phyloP scores from a whole-genome alignment of 1,140 invertebrate genomes.

The Papilio xuthus region DNA sequence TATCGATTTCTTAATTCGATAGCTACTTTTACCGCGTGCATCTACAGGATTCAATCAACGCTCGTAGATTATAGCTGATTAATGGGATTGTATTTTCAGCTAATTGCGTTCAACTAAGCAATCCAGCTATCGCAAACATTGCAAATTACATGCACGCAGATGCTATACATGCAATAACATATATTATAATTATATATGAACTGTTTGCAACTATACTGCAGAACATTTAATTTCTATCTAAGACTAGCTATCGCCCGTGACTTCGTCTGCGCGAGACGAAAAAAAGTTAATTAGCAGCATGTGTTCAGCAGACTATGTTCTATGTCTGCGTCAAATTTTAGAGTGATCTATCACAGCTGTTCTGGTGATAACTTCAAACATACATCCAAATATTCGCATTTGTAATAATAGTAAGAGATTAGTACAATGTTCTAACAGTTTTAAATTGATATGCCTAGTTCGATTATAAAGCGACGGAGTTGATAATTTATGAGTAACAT shows the following conservation, averaged over 20 bases:
- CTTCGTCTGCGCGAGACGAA: too few relatives aligned
- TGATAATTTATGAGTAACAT: neutral
- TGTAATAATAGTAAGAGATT: too few relatives aligned
- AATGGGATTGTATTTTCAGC: slow-evolving; percentile 19
- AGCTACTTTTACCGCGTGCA: neutral
- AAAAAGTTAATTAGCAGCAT: too few relatives aligned
- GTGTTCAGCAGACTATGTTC: too few relatives aligned
- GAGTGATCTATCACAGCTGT: too few relatives aligned
- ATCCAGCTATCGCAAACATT: slow-evolving; percentile 21
- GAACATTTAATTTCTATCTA: too few relatives aligned
- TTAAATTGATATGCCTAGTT: neutral
- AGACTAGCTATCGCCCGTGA: too few relatives aligned
- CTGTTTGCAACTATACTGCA: too few relatives aligned
- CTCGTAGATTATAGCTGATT: slow-evolving; percentile 25
- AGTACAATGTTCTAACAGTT: too few relatives aligned
- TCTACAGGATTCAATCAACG: slow-evolving; percentile 29
- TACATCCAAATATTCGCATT: too few relatives aligned
- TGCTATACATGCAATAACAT: neutral
- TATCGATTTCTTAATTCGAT: neutral
- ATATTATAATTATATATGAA: neutral
- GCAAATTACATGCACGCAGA: slow-evolving; percentile 3
- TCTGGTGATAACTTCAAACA: too few relatives aligned
- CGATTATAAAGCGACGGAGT: neutral
- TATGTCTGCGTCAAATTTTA: too few relatives aligned
- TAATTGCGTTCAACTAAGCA: slow-evolving; percentile 38